These are phyloP conservation scores for Epirrhoe tristata DNA, from an alignment of 2,888 invertebrate species.

Conservation along the genomic window DNA sequence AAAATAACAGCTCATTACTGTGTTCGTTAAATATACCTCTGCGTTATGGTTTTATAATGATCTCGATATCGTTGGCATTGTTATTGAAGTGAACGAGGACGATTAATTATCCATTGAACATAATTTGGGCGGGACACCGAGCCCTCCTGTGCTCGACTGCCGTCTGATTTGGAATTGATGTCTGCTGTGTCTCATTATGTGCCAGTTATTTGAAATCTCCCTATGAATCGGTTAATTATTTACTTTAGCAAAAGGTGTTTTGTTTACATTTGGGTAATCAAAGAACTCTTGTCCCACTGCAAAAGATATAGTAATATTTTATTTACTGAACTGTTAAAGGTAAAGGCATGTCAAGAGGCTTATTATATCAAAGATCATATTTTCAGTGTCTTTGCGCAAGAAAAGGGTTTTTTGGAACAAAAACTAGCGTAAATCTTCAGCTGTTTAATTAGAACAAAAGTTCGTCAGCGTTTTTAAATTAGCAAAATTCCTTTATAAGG, in stretches of 20 bases:
- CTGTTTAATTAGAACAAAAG: conserved; percentile 49
- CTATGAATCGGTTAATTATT: not conserved
- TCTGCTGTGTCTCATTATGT: conserved; percentile 54
- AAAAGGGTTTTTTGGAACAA: conserved; percentile 35
- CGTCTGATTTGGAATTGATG: conserved; percentile 64
- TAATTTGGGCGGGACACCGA: conserved; percentile 79
- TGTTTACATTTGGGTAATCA: too few relatives aligned
- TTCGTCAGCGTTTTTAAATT: conserved; percentile 56
- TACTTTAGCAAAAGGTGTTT: not conserved
- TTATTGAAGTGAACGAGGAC: conserved; percentile 76
- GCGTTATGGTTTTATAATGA: conserved; percentile 65
- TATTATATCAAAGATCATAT: conserved; percentile 20
- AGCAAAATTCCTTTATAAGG: conserved; percentile 59
- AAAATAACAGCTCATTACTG: conserved; percentile 44
- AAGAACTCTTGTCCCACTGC: not conserved
- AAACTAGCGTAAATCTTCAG: conserved; percentile 45
- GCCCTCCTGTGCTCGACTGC: conserved; percentile 65
- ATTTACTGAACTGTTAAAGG: too few relatives aligned
- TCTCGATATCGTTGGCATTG: conserved; percentile 71
- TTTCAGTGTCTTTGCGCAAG: conserved; percentile 19
- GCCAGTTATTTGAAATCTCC: conserved; percentile 14
- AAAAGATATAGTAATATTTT: not conserved
- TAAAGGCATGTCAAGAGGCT: not conserved
- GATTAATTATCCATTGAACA: conserved; percentile 84
- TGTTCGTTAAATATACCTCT: conserved; percentile 38